Conservation (phyloP, 1,140 invertebrate genomes). For the Kradibia gibbosae region DNA sequence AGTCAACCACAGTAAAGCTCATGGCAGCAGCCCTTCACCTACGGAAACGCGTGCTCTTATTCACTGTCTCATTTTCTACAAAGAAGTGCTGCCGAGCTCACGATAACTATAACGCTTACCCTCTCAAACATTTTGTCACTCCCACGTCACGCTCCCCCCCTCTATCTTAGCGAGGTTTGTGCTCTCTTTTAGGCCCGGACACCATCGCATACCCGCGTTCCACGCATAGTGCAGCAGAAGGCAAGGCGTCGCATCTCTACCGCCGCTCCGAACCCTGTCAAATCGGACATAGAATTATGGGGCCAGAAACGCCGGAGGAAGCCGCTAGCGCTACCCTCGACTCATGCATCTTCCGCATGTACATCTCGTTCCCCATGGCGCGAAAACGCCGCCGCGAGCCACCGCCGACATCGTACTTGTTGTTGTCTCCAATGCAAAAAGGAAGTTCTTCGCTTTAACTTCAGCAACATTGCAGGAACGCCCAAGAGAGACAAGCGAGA, state of each 20-base stretch:
- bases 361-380: too few relatives aligned
- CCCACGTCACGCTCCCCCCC: background rate
- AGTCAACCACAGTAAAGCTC: background rate
- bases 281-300: constrained; percentile 47
- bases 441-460: constrained; percentile 27
- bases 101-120: background rate
- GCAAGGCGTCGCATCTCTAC: background rate
- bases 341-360: constrained; percentile 22
- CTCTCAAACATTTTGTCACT: constrained; percentile 29
- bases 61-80: constrained; percentile 29
- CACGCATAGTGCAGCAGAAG: constrained; percentile 19
- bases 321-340: background rate
- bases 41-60: constrained; percentile 6
- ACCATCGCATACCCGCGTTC: background rate
- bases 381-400: too few relatives aligned
- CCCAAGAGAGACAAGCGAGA: background rate
- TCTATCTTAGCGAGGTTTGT: background rate
- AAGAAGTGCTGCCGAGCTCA: background rate
- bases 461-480: background rate
- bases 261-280: background rate
- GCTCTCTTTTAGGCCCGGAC: background rate
- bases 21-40: background rate
- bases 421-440: constrained; percentile 34
- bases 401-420: background rate
- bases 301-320: background rate